A percentile compares a stretch with the other conserved stretches of the same genome.
Conservation (phyloP, 1,140 invertebrate species). For the Druon quercuslanigerum region DNA sequence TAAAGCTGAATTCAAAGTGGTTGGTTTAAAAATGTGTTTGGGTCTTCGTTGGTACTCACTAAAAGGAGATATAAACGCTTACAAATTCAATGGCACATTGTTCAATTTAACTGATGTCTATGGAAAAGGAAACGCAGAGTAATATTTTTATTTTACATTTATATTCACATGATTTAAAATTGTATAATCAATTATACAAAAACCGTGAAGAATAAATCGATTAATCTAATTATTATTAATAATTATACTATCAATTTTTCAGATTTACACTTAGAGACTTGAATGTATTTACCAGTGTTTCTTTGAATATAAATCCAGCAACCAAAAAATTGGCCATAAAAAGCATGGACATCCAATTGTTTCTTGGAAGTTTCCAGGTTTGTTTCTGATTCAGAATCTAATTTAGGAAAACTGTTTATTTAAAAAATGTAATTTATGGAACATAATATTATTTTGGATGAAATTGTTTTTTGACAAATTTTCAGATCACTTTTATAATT, state of each 20-base stretch:
- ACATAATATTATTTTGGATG: too few species aligned
- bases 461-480: too few species aligned
- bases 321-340: not conserved
- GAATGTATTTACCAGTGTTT: not conserved
- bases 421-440: too few species aligned
- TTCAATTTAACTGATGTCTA: conserved; percentile 30
- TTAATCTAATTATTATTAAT: not conserved
- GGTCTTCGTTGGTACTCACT: conserved; percentile 32
- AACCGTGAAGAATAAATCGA: not conserved
- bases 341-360: not conserved
- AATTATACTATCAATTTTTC: not conserved
- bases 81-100: conserved; percentile 12
- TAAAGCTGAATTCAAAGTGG: conserved; percentile 36
- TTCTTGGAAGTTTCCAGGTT: not conserved
- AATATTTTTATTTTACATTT: not conserved
- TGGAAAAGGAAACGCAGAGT: conserved; percentile 35
- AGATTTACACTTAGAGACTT: not conserved
- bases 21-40: conserved; percentile 33
- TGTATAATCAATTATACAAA: not conserved
- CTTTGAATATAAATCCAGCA: not conserved
- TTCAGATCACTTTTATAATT: too few species aligned
- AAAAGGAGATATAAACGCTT: conserved; percentile 16
- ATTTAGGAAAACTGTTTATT: not conserved
- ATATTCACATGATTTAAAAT: not conserved
- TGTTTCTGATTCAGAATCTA: not conserved